Evolutionary conservation across 2,113 vertebrate genomes (phyloP), one percentile per base, ranked within the genome.

Genomic region (Perognathus longimembris): DNA sequence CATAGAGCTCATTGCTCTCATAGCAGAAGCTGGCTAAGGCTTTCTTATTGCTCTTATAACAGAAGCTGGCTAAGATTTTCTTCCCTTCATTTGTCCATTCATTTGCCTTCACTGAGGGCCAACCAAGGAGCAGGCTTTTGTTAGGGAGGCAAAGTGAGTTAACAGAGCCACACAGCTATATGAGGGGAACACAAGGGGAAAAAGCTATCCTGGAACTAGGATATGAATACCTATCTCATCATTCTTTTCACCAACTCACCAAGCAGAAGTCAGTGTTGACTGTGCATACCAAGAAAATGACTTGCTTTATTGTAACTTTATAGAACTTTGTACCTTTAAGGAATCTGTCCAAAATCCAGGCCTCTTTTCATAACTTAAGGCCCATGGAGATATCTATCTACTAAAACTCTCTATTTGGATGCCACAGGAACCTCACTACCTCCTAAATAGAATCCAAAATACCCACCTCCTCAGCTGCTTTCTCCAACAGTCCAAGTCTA

Each of bases 121-220:
- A 78, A 70, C 38, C 30, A 50, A 38, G 12, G 36, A 34, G 12
- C 32, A 73, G 30, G n/a, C 17, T 45, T 34, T 82, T 57, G 57
- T 12, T 66, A 42, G 82, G 90, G 59, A 89, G 26, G 14, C 36
- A 7, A 81, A 85, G 61, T 82, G 64, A 88, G 12, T 63, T 92
- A 40, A 64, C 63, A 69, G 69, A 45, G 30, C 26, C 59, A 79
- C 40, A 61, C 10, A 76, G 54, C 50, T 89, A 85, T 74, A 28
- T 9, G 32, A 59, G n/a, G 36, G 0, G 5, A 18, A 5, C 9
- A 32, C 24, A 54, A n/a, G 17, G 85, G 28, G 20, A 61, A 40
- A 92, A 78, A 57, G 5, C n/a, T n/a, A 30, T 34, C 36, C n/a
- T 36, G 21, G 24, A 82, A 59, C 32, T 26, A 70, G 26, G 18